Base-by-base conservation (phyloP, 2,888 invertebrate genomes). In the Drosophila mulleri region DNA sequence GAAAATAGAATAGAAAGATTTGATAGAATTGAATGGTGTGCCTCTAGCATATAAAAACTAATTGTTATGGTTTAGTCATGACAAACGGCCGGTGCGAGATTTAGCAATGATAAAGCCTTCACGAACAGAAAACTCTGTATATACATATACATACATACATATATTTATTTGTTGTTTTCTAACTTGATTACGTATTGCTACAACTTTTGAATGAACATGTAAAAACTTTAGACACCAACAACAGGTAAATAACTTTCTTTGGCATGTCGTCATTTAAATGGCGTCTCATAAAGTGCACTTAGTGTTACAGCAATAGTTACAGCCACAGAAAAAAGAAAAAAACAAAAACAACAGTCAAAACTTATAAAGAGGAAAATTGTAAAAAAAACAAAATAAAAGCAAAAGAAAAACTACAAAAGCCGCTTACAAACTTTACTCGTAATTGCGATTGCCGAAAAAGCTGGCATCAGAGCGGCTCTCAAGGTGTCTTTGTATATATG, bases 371-470 rank as follows among this genome's bases (percentile, higher is more conserved):
- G 26, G 20, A 57, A 61, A 53, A 73, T 39, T 32, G 39, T 44
- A 45, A 52, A 52, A 32, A 29, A 50, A 11, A 16, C 3, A 50
- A 11, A 16, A 4, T 5, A 50, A 29, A 50, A 14, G 9, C 42
- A 62, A 41, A 54, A 59, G 44, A 61, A 58, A 14, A 63, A 58
- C 56, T 74, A 82, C 65, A 78, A 83, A 82, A 83, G 85, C 82
- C 61, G 79, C 82, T 82, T 81, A 82, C 62, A 82, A 82, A 70
- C 63, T 56, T 69, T 29, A 67, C 64, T 67, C 63, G 78, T 72
- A 84, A 84, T 84, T 82, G 83, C 78, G 77, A 74, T 77, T 84
- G 71, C 76, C 80, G 72, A 78, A 83, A 83, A 82, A 68, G 29
- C 53, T 48, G 50, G 59, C 53, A 64, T 16, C 35, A n/a, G 32